Base-by-base conservation (phyloP, 2,888 invertebrate species). In the Meteorus colon region DNA sequence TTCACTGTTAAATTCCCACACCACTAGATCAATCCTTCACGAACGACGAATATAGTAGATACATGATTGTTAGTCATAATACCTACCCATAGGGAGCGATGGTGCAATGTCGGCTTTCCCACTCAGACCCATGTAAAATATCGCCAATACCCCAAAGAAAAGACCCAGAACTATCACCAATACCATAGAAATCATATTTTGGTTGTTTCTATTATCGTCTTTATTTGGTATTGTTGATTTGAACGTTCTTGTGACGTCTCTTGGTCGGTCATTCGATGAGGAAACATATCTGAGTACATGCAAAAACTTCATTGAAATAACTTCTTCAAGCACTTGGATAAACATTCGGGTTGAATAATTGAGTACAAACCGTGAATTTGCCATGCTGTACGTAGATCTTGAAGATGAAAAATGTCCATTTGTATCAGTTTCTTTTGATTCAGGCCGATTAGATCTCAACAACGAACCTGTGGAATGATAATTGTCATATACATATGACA, bases 81-180 rank as follows among this genome's bases (percentile, higher is more conserved):
- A 89, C 89, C 85, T 89, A 89, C 89, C 89, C 84, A 84, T 79
- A 81, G 88, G 82, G 76, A 88, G 82, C 29, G 89, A 83, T 76
- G 88, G 86, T 78, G 87, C 85, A 73, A 78, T 85, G 48, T 89
- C 87, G 41, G 84, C 80, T 83, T 89, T 90, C 78, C 88, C 88
- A 80, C 89, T 87, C 74, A 90, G 89, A 73, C 89, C 89, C 78
- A 90, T 81, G 82, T 91, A 91, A 78, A 90, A 85, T 77, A 90
- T 82, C 5, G 88, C 90, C 80, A 91, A 82, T 45, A 86, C 82
- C 70, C 86, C 84, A 78, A 91, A 91, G 84, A 91, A 90, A 66
- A 90, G 80, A 45, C 87, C 87, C 60, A 89, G 83, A 27, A 90
- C 88, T 41, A 86, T 81, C 60, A 90, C 85, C 74, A 90, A 84